A percentile compares a stretch with the other conserved stretches of the same genome.
Conservation (phyloP, 2,888 invertebrate genomes). For the Spatulosminthurus flaviceps region DNA sequence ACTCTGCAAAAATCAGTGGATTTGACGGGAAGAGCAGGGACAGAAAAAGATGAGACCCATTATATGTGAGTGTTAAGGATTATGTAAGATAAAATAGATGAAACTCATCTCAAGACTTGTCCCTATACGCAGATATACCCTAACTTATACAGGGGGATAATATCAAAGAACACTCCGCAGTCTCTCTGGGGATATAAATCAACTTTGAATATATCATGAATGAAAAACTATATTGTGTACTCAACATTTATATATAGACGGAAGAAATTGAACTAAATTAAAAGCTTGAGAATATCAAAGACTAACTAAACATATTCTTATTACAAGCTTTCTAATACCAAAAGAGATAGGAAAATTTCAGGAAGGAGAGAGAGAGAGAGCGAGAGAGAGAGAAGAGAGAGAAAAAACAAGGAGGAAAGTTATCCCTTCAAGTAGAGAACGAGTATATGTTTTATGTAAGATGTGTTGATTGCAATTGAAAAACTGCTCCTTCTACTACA, state of each 20-base stretch:
- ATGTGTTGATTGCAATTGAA: conserved; percentile 36
- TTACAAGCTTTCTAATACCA: too few species aligned
- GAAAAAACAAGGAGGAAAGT: neutral
- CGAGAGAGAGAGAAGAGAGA: conserved; percentile 9
- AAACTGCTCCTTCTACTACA: conserved; percentile 16
- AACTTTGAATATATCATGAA: conserved; percentile 36
- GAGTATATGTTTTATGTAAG: conserved; percentile 24
- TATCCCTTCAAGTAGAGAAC: conserved; percentile 16
- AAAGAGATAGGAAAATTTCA: too few species aligned
- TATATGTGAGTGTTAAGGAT: neutral
- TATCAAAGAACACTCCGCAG: neutral
- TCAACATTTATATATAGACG: too few species aligned
- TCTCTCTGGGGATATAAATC: neutral
- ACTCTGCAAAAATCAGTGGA: neutral
- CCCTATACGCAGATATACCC: too few species aligned
- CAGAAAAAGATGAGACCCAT: neutral
- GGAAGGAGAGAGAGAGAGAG: neutral
- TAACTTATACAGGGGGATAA: too few species aligned
- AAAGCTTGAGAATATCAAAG: conserved; percentile 30
- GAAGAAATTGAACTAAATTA: conserved; percentile 46
- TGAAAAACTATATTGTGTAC: conserved; percentile 37
- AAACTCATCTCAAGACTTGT: neutral
- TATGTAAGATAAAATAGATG: neutral
- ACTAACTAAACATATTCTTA: neutral
- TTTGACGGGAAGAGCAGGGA: conserved; percentile 23